Percentiles rank a stretch among this genome's conserved stretches.
Evolutionary conservation across 2,113 vertebrate genomes (phyloP).

Genomic region (Murina feae): DNA sequence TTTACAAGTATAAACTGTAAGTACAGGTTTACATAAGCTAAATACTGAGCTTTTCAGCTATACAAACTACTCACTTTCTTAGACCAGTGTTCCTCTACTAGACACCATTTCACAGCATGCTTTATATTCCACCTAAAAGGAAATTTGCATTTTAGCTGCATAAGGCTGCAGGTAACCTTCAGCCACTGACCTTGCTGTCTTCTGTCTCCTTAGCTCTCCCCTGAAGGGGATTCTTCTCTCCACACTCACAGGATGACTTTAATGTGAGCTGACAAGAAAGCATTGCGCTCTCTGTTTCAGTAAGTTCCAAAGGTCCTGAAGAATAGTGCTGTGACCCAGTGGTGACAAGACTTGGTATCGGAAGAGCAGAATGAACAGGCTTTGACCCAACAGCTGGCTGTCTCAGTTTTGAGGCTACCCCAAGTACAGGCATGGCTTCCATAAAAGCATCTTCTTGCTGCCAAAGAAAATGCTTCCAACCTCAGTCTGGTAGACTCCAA

Average conservation of each 20-base stretch:
- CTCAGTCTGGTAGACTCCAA: slow-evolving; percentile 82
- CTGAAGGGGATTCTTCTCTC: slow-evolving; percentile 80
- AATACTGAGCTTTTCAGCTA: not conserved
- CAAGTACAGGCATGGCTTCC: slow-evolving; percentile 95
- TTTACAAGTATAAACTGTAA: not conserved
- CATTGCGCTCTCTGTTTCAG: slow-evolving; percentile 76
- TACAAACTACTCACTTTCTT: not conserved
- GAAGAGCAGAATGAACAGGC: slow-evolving; percentile 92
- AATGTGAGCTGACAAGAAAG: slow-evolving; percentile 90
- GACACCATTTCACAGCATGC: not conserved
- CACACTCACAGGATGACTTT: slow-evolving; percentile 86
- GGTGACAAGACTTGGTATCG: slow-evolving; percentile 87
- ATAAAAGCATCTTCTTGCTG: slow-evolving; percentile 81
- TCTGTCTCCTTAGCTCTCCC: slow-evolving; percentile 85
- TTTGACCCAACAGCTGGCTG: slow-evolving; percentile 89
- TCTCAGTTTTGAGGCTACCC: slow-evolving; percentile 93
- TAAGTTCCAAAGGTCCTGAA: slow-evolving; percentile 83
- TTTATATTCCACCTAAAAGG: not conserved
- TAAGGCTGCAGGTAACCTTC: slow-evolving; percentile 51
- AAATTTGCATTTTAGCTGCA: slow-evolving; percentile 42
- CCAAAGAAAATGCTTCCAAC: slow-evolving; percentile 86
- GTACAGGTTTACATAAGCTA: not conserved
- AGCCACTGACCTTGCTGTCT: slow-evolving; percentile 94
- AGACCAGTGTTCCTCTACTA: not conserved
- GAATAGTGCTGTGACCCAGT: slow-evolving; percentile 80